Base-by-base conservation (phyloP, 2,113 vertebrate species). In the Trematocara marginatum region DNA sequence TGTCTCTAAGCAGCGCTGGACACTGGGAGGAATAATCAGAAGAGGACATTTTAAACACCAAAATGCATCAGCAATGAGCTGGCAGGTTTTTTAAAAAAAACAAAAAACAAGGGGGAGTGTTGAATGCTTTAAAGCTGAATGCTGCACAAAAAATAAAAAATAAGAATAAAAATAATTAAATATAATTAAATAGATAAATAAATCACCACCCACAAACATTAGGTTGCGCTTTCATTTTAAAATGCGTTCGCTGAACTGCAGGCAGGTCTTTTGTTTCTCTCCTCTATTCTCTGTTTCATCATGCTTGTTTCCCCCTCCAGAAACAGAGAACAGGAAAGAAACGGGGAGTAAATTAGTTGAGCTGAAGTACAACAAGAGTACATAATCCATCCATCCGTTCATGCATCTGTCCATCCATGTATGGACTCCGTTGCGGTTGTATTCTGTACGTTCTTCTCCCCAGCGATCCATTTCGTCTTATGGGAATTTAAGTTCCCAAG, bases 21-120 rank as follows among this genome's bases (percentile, higher is more conserved):
- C 45, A 76, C 16, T n/a, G 26, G 10, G 42, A 31, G 26, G 45
- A 76, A 76, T 31, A 76, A 49, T 49, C 71, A 76, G 45, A 11
- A 76, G 26, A 51, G 11, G 16, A n/a, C 31, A 51, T 51, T 49
- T 31, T 31, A 76, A 76, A 76, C 45, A 49, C 42, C 6, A 31
- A 49, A 29, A 76, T 7, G 23, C 26, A 49, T 12, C 42, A 49
- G 23, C 42, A 6, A 49, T 12, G 23, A 49, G 23, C 42, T 4
- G 40, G 23, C 0, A 2, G 42, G 3, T 29, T 15, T 11, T 11
- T 66, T 13, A 2, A 0, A 0, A 10, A 64, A 23, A 69, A 20
- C 42, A 0, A 0, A 6, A 64, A 23, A 69, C 38, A 69, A 42
- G 13, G 66, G 20, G 20, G 38, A 47, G 23, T 74, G 69, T 74